These are phyloP conservation scores for Syngnathus acus DNA, from an alignment of 2,797 vertebrate species.

Conservation along the genomic window DNA sequence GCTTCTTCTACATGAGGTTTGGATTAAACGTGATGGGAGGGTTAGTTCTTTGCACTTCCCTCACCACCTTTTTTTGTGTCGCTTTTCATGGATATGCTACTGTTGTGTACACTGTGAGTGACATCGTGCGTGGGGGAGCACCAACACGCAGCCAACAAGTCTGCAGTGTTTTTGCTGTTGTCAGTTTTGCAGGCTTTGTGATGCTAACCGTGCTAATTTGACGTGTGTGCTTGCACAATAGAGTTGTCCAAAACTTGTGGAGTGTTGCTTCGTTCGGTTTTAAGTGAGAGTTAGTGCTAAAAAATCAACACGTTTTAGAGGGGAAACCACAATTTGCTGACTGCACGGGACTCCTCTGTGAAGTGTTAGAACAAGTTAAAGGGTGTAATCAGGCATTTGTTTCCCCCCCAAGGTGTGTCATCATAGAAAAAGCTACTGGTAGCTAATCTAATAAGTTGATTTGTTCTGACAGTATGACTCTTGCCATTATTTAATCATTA, in stretches of 20 bases:
- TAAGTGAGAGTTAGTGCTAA: background rate
- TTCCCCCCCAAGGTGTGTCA: background rate
- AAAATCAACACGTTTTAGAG: background rate
- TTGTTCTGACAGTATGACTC: too few relatives aligned
- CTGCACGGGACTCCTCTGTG: background rate
- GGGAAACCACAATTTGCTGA: background rate
- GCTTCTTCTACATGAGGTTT: slow-evolving; percentile 34
- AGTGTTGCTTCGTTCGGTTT: background rate
- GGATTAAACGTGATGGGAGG: slow-evolving; percentile 40
- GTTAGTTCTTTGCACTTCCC: slow-evolving; percentile 25
- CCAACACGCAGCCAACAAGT: slow-evolving; percentile 45
- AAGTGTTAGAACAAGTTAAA: background rate
- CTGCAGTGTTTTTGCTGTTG: slow-evolving; percentile 17
- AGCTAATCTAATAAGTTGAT: too few relatives aligned
- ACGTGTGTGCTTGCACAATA: background rate
- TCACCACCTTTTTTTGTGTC: background rate
- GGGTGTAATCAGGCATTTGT: background rate
- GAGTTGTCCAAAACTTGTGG: background rate
- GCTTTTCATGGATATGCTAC: slow-evolving; percentile 35
- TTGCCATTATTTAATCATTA: too few relatives aligned
- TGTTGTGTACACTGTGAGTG: slow-evolving; percentile 33
- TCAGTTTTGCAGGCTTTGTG: background rate
- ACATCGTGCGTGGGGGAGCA: slow-evolving; percentile 28
- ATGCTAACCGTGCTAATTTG: background rate
- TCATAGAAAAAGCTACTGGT: background rate